Conservation (phyloP, 2,113 vertebrate species). For the Indicator indicator region DNA sequence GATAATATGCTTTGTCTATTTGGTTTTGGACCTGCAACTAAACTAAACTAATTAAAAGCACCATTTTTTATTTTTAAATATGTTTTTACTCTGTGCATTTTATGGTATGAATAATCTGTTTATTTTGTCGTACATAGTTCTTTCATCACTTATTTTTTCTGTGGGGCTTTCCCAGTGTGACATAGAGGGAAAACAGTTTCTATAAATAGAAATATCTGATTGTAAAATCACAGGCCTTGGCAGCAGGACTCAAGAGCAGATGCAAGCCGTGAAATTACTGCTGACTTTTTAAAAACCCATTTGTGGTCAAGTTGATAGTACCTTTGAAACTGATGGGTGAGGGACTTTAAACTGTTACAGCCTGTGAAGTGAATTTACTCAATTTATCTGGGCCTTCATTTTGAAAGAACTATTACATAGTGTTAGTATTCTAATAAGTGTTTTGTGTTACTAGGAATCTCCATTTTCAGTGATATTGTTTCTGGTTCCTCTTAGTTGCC, state of each 20-base stretch:
- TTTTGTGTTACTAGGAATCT: neutral
- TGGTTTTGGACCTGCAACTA: neutral
- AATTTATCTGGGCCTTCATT: neutral
- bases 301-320: neutral
- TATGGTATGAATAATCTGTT: neutral
- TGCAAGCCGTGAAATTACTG: neutral
- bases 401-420: neutral
- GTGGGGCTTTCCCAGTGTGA: neutral
- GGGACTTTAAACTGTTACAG: neutral
- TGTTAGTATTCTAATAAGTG: neutral
- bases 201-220: constrained; percentile 34
- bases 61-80: neutral
- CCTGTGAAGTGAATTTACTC: neutral
- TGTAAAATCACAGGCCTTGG: constrained; percentile 33
- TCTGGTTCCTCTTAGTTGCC: neutral
- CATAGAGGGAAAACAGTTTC: neutral
- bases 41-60: neutral
- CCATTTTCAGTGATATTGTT: neutral
- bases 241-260: neutral
- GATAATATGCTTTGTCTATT: neutral
- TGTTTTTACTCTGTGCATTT: neutral
- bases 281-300: neutral
- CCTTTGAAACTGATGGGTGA: neutral
- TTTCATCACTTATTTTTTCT: neutral
- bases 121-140: neutral